Evolutionary conservation across 2,797 vertebrate genomes (phyloP), one percentile per base, ranked within the genome.

Genomic region (Lithobates pipiens): DNA sequence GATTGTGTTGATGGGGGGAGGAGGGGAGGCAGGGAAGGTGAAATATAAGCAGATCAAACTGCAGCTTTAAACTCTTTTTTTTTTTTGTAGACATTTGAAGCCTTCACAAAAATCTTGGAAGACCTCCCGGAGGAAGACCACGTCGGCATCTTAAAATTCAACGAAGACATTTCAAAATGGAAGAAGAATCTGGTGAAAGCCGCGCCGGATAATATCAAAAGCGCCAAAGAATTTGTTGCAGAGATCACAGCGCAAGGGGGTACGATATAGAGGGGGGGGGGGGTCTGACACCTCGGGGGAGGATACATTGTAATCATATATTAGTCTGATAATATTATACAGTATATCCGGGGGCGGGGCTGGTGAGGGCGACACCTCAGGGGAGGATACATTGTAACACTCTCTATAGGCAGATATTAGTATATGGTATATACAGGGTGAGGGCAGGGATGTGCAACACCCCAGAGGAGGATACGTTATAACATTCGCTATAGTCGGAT

Each of bases 141-240:
- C 91, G 97, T 98, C 91, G 93, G 89, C 42, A 89, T 99, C 36
- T 88, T 98, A 77, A 80, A 88, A 76, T 98, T 99, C 91, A 94
- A 85, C 57, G 0, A 0, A 2, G 0, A 0, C 0, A 80, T 92
- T 5, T 0, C 0, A 0, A 80, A 90, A 67, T 99, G 97, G 97
- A 93, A 83, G 67, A 42, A 90, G 0, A 87, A 83, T 0, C 88
- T 99, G 32, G 88, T 93, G 88, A 92, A 91, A 90, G 97, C 97
- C 74, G 94, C 93, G 0, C 6, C 88, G 0, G 77, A 90, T 54
- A 95, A 97, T 0, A 89, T 97, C 88, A 76, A 70, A 0, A 42
- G 89, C 15, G 96, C 97, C 61, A 92, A 92, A 82, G 3, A 9
- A 1, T 95, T 93, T 3, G 90, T 95, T 54, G 80, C 32, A 10